phyloP scores from a whole-genome alignment of 2,113 vertebrate species.

The Phyllostomus discolor region DNA sequence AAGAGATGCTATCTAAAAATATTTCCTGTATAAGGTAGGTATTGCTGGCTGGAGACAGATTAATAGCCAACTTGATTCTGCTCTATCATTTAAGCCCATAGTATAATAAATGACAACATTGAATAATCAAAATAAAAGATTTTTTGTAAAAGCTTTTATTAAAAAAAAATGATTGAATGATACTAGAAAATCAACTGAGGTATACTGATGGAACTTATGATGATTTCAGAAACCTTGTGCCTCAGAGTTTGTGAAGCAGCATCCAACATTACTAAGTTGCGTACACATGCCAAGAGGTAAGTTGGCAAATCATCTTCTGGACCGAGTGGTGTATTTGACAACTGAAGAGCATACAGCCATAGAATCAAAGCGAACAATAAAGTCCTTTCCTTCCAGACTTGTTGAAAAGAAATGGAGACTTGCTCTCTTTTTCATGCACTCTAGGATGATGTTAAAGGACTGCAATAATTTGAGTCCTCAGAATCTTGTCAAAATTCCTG shows the following conservation, averaged over 20 bases:
- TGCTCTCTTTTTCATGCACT: not conserved
- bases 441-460: not conserved
- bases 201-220: not conserved
- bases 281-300: not conserved
- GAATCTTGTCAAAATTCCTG: constrained; percentile 22
- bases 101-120: not conserved
- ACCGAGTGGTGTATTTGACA: not conserved
- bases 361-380: not conserved
- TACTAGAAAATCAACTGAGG: not conserved
- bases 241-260: not conserved
- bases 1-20: not conserved
- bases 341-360: not conserved
- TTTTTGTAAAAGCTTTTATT: not conserved
- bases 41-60: not conserved
- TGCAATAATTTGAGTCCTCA: not conserved
- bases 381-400: not conserved
- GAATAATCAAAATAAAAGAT: not conserved
- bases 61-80: not conserved
- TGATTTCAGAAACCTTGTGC: not conserved
- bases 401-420: constrained; percentile 12
- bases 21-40: not conserved
- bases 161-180: constrained; percentile 29
- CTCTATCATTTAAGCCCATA: not conserved
- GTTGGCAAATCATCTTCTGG: not conserved
- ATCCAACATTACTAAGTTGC: not conserved